Conservation (phyloP, 92 coral and sea anemone species). For the Bergia sp. region DNA sequence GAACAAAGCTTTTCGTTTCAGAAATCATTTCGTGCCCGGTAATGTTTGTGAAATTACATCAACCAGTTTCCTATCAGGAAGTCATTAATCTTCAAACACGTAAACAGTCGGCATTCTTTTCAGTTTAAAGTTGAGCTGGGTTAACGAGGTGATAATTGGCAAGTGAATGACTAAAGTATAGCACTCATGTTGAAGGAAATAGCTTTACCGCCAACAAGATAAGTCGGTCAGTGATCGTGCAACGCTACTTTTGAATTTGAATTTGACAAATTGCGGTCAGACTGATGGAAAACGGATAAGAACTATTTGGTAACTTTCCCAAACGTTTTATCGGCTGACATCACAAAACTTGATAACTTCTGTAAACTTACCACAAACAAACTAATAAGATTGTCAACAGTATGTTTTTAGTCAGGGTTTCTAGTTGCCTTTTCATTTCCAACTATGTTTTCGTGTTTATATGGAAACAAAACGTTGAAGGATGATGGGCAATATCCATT, state of each 20-base stretch:
- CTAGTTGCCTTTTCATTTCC: no score
- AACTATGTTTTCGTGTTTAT: no score
- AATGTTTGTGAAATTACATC: neutral
- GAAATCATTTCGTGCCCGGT: neutral
- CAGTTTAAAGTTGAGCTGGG: neutral
- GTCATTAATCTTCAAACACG: conserved; percentile 20
- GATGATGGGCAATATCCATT: no score
- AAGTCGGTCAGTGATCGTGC: neutral
- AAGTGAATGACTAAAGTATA: conserved; percentile 1
- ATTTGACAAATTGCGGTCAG: conserved; percentile 1
- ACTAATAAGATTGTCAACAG: no score
- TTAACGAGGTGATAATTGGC: conserved; percentile 33
- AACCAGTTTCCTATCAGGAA: conserved; percentile 35
- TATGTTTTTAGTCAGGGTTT: no score
- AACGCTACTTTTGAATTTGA: neutral
- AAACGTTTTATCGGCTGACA: neutral
- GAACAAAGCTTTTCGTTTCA: neutral
- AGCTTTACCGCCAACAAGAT: neutral
- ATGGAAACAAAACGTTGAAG: no score
- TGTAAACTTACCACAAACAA: no score
- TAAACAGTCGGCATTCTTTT: conserved; percentile 25
- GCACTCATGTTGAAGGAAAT: conserved; percentile 13
- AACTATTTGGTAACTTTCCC: neutral
- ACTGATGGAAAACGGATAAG: conserved; percentile 9
- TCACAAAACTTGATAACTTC: neutral